phyloP scores from a whole-genome alignment of 2,888 invertebrate species.

The Hylaea fasciaria region DNA sequence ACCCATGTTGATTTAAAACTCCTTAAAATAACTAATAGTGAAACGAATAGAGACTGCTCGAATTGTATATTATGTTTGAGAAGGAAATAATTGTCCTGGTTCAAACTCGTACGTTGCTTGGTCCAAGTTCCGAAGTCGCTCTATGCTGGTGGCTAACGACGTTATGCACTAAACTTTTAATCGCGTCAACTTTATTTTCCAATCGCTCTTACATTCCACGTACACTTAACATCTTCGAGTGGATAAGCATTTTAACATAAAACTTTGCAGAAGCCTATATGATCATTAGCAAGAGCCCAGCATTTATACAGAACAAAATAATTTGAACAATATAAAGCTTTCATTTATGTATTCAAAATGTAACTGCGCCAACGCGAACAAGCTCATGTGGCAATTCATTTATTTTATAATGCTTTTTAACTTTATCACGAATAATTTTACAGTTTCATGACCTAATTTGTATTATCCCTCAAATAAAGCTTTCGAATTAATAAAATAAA shows the following conservation, averaged over 20 bases:
- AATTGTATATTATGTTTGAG: conserved; percentile 24
- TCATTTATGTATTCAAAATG: too few relatives aligned
- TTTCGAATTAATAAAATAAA: conserved; percentile 21
- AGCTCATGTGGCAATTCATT: too few relatives aligned
- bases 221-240: conserved; percentile 1
- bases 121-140: conserved; percentile 53
- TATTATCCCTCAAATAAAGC: conserved; percentile 9
- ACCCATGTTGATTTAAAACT: not conserved
- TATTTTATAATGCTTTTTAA: too few relatives aligned
- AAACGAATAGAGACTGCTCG: conserved; percentile 18
- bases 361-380: too few relatives aligned
- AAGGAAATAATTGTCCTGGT: conserved; percentile 44
- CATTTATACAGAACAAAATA: too few relatives aligned
- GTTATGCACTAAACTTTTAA: conserved; percentile 73
- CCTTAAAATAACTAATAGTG: not conserved
- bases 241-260: not conserved
- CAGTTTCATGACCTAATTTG: conserved; percentile 8
- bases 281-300: too few relatives aligned
- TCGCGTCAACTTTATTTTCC: conserved; percentile 64
- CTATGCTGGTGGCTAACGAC: conserved; percentile 52
- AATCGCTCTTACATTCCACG: conserved; percentile 41
- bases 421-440: too few relatives aligned
- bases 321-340: too few relatives aligned
- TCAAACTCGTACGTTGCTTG: conserved; percentile 45
- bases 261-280: not conserved